These are phyloP conservation scores for Crotophaga sulcirostris DNA, from an alignment of 2,113 vertebrate genomes.

Conservation along the genomic window DNA sequence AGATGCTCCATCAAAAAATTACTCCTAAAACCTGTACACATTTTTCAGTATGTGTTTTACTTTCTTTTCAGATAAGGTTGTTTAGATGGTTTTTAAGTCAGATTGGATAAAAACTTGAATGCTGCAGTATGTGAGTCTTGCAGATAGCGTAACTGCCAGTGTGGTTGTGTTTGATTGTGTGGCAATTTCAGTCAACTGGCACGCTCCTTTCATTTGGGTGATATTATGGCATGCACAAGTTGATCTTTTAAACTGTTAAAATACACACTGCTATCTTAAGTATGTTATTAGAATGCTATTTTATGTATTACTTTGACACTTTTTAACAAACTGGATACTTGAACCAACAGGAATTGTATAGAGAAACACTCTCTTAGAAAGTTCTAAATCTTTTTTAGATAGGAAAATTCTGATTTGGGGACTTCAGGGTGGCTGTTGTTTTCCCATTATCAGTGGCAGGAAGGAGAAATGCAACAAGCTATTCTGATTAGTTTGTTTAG, in stretches of 20 bases:
- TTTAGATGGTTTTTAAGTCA: not conserved
- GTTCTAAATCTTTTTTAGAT: not conserved
- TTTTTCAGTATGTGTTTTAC: not conserved
- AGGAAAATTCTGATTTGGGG: not conserved
- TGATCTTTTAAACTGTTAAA: not conserved
- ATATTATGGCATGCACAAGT: not conserved
- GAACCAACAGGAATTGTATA: not conserved
- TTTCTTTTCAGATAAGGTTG: not conserved
- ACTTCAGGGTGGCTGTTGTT: not conserved
- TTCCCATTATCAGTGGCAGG: not conserved
- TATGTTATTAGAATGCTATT: not conserved
- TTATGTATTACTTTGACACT: not conserved
- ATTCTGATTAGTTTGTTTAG: not conserved
- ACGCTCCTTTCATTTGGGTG: not conserved
- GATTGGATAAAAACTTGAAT: not conserved
- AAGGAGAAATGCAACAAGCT: not conserved
- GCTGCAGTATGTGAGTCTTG: not conserved
- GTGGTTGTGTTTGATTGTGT: not conserved
- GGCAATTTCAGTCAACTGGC: not conserved
- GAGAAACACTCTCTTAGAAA: not conserved
- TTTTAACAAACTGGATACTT: not conserved
- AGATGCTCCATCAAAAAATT: not conserved
- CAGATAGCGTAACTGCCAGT: not conserved
- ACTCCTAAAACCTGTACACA: rapidly evolving
- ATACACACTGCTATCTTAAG: not conserved